Evolutionary conservation across 1,140 invertebrate species (phyloP), one percentile per base, ranked within the genome.

Genomic region (Saxidomus purpurata): DNA sequence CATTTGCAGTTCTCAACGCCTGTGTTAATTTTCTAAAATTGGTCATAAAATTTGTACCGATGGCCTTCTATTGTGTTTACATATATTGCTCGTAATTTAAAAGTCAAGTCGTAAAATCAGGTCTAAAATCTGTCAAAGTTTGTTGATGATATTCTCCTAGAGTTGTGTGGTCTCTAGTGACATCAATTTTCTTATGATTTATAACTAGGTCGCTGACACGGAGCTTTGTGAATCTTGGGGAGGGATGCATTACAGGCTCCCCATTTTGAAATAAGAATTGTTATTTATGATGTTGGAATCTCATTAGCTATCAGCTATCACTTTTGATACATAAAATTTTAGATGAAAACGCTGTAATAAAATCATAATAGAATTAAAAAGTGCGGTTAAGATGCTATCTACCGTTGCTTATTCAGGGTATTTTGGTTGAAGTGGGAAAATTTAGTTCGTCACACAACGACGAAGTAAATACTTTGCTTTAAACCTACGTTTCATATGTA

Each of bases 311-410:
- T 55, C 76, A 52, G 76, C 31, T 52, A 49, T 67, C 61, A 47
- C 38, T 31, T 31, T 67, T 69, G 61, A 83, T 67, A 83, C 63
- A 67, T 49, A 52, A 43, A 83, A 69, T 38, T 47, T 52, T 71
- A 31, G 63, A 76, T 74, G 83, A 85, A 74, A 85, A 74, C 43
- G 69, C 19, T 38, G 40, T 59, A 85, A 85, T 85, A 85, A 85
- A 85, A 85, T n/a, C 67, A 71, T 85, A 85, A 74, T 85, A 71
- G 83, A 85, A 85, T 85, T 85, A 85, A 85, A 85, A 85, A 43
- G 61, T 74, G 40, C 49, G 36, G 67, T 59, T 85, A 34, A 49
- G 83, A 85, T 85, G 28, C 76, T 85, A 85, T 85, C 83, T 38
- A 25, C 4, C 49, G 28, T 52, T 74, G n/a, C 25, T 52, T 28